These are phyloP conservation scores for Crepidodera aurea DNA, from an alignment of 2,888 invertebrate species.

Conservation along the genomic window DNA sequence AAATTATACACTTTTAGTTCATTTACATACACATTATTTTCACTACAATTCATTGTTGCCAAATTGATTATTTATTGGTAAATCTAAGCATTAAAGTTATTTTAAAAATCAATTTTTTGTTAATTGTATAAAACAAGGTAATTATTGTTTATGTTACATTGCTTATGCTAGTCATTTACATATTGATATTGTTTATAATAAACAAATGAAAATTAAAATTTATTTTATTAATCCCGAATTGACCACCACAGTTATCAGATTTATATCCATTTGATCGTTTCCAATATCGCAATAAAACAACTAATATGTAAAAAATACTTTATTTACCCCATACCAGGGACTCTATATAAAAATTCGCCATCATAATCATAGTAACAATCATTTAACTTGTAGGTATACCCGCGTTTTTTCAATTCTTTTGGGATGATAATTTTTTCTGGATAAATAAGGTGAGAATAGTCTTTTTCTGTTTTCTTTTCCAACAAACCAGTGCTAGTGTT, in stretches of 20 bases:
- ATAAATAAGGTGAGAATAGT: slow-evolving; percentile 59
- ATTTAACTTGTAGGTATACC: slow-evolving; percentile 75
- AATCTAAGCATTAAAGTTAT: too few relatives aligned
- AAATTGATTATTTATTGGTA: too few relatives aligned
- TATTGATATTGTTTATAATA: slow-evolving; percentile 50
- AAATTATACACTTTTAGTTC: too few relatives aligned
- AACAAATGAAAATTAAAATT: slow-evolving; percentile 29
- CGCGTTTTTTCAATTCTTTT: slow-evolving; percentile 68
- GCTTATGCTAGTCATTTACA: slow-evolving; percentile 57
- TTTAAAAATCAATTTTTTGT: too few relatives aligned
- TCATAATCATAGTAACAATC: slow-evolving; percentile 85
- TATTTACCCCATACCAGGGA: slow-evolving; percentile 70
- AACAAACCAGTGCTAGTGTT: slow-evolving; percentile 35
- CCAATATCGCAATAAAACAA: not conserved
- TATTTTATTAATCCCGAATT: slow-evolving; percentile 11
- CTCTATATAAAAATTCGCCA: slow-evolving; percentile 81
- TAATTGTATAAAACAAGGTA: too few relatives aligned
- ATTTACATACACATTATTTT: not conserved
- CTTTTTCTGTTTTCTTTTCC: slow-evolving; percentile 42
- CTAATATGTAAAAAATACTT: slow-evolving; percentile 9
- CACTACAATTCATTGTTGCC: slow-evolving; percentile 2
- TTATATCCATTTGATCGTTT: not conserved
- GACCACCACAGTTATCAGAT: not conserved
- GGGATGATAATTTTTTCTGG: slow-evolving; percentile 76
- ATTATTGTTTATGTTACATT: slow-evolving; percentile 1